Percentiles rank a stretch among this genome's conserved stretches.
phyloP scores from a whole-genome alignment of 53 echinoderm and acorn worm genomes.

The Crossaster papposus region DNA sequence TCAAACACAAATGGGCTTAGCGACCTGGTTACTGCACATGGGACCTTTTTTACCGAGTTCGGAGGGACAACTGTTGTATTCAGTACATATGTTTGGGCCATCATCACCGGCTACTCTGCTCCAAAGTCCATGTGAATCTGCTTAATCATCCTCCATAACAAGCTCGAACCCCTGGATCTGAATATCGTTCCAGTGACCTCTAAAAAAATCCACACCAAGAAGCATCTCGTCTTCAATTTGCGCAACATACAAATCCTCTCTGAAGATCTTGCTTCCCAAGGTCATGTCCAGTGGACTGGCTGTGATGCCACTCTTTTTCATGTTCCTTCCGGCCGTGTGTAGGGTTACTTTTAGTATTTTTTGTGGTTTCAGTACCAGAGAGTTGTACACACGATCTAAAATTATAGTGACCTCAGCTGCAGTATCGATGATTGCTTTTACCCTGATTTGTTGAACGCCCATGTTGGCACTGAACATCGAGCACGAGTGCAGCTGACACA shows the following conservation, averaged over 20 bases:
- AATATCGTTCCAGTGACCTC: slow-evolving; percentile 11
- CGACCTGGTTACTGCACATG: background rate
- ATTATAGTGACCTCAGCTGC: slow-evolving; percentile 56
- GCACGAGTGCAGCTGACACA: slow-evolving; percentile 10
- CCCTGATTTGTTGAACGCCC: background rate
- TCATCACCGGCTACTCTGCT: background rate
- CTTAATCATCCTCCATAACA: background rate
- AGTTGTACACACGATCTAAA: slow-evolving; percentile 31
- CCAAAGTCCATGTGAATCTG: slow-evolving; percentile 25
- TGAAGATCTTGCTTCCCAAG: slow-evolving; percentile 16
- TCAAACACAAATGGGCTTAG: background rate
- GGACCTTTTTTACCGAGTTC: slow-evolving; percentile 3
- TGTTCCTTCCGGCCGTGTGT: slow-evolving; percentile 57
- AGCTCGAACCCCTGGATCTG: slow-evolving; percentile 4
- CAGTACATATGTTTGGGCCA: background rate
- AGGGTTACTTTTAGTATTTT: slow-evolving; percentile 28
- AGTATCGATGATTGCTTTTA: slow-evolving; percentile 7
- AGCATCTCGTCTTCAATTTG: slow-evolving; percentile 69
- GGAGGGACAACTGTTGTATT: slow-evolving; percentile 21
- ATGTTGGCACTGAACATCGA: slow-evolving; percentile 17
- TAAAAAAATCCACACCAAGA: slow-evolving; percentile 57
- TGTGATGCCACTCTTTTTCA: slow-evolving; percentile 54
- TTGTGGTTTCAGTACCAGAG: slow-evolving; percentile 32
- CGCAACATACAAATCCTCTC: slow-evolving; percentile 51
- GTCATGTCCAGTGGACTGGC: slow-evolving; percentile 46